A percentile compares a stretch with the other conserved stretches of the same genome.
Conservation (phyloP, 2,113 vertebrate species). For the Potamarius usumacintae region DNA sequence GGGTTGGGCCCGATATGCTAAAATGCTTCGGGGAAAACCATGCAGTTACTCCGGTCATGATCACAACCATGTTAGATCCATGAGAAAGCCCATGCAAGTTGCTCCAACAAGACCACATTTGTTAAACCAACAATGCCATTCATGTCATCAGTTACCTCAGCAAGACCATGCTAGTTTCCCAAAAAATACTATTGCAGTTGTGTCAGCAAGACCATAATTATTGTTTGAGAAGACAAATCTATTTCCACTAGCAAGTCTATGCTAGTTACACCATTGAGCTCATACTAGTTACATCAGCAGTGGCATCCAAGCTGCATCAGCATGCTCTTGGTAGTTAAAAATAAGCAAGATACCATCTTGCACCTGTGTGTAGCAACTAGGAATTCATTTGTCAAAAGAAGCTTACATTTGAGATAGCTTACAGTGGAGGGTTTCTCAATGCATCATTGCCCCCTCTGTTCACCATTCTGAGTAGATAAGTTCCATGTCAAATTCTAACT, state of each 20-base stretch:
- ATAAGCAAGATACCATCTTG: background rate
- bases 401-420: background rate
- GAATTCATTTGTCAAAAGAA: background rate
- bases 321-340: background rate
- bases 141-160: background rate
- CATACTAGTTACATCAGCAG: background rate
- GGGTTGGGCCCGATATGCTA: no score
- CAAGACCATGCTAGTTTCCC: background rate
- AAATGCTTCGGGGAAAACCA: background rate
- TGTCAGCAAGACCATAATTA: background rate
- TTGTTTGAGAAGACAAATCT: background rate
- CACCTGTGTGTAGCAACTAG: background rate
- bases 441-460: background rate
- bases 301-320: background rate
- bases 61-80: background rate
- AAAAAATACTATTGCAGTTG: background rate
- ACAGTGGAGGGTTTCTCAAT: background rate
- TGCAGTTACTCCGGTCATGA: background rate
- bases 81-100: no score
- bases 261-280: background rate
- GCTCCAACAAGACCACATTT: background rate
- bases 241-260: background rate
- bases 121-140: no score
- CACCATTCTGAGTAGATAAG: constrained; percentile 11
- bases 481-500: background rate